Evolutionary conservation across 2,113 vertebrate species (phyloP), one percentile per base, ranked within the genome.

Genomic region (Azemiops feae): DNA sequence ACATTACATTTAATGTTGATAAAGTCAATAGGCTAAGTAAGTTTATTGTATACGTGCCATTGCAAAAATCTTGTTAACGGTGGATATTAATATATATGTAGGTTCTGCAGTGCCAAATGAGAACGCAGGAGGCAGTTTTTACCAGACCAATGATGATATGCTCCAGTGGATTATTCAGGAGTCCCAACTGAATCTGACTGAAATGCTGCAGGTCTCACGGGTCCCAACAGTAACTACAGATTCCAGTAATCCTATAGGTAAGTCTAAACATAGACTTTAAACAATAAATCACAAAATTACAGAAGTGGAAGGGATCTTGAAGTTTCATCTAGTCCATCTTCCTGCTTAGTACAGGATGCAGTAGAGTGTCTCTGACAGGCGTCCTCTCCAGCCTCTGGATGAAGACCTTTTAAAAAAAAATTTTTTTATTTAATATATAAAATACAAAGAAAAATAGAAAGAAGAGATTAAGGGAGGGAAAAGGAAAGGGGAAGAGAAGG

Each of bases 91-190:
- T 60, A 30, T 39, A 9, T 58, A 7, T 30, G 16, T 53, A 39
- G 86, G 1, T 50, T 9, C 86, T 58, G 25, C 6, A 92, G 25
- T 25, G 27, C n/a, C n/a, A 10, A 50, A 23, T 85, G 87, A 34
- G 69, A 85, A 85, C 25, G 9, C 54, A 6, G 27, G n/a, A 6
- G 23, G 25, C n/a, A 64, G 53, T 7, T 11, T 74, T 43, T 52
- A 45, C 47, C 64, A 39, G 4, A 27, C 7, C 11, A 47, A 3
- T 8, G 27, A 30, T 20, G 87, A 91, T 52, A 22, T 27, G 45
- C 47, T 94, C 6, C 55, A 55, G 1, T 92, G 91, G 88, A 8
- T 89, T 87, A 6, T 94, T 27, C 54, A 93, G 34, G 87, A 93
- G 43, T 34, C 87, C 54, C 14, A 30, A 45, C 25, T 92, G 12